Evolutionary conservation across 2,888 invertebrate genomes (phyloP), one percentile per base, ranked within the genome.

Genomic region (Timema podura): DNA sequence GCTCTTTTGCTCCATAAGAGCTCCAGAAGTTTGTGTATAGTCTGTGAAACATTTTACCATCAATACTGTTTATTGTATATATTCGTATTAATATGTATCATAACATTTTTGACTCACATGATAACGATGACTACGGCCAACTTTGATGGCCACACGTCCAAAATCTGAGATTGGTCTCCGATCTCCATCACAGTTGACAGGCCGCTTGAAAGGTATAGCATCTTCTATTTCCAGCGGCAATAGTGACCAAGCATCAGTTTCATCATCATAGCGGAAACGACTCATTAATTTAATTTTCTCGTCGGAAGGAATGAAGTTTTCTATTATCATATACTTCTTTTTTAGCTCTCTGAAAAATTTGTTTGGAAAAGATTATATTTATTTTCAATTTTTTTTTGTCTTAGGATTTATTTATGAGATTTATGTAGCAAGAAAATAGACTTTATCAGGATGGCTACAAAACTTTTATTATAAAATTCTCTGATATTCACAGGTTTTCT

Each of bases 291-390:
- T 88, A 61, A 87, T 87, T 77, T 91, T 90, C 71, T 93, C 92
- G 78, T 92, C 92, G 0, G 87, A 86, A 9, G 95, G 95, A 77
- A 96, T 91, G 82, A 96, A 96, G 81, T 93, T 93, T 79, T 95
- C 95, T 74, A 95, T 92, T 68, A 95, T 89, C 49, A 95, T 85
- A 78, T 90, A 91, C 81, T 94, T 92, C 71, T 97, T 87, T 79
- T 97, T 93, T 74, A 98, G 85, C 80, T 96, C 96, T 75, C 88
- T 86, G 75, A 44, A 79, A 78, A 74, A 69, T 6, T 44, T n/a
- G 13, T 15, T 44, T n/a, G 44, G 44, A 1, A 68, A 73, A 13
- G 48, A 64, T 64, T 30, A 54, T 10, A 1, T 30, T 48, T 16
- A 57, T 65, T n/a, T 16, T 15, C 11, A 0, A 0, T 30, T 30